Evolutionary conservation across 2,797 vertebrate genomes (phyloP).

Genomic region (Babyrousa celebensis): DNA sequence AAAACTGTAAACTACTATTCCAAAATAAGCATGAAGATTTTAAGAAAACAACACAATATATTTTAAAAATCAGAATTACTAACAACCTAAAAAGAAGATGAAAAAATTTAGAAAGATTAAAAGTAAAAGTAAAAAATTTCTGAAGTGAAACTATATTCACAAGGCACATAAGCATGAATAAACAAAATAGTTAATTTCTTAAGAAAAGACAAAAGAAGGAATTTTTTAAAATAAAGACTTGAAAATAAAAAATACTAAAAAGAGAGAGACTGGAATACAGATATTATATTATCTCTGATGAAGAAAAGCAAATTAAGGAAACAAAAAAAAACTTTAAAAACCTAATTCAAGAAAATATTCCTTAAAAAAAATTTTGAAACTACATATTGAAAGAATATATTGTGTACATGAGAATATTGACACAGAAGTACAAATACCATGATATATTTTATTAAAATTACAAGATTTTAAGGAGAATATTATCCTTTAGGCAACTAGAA

Average conservation of each 20-base stretch:
- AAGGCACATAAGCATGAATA: neutral
- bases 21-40: neutral
- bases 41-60: neutral
- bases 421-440: neutral
- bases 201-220: neutral
- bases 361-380: neutral
- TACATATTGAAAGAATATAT: neutral
- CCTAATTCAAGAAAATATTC: neutral
- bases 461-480: neutral
- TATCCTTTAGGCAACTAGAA: neutral
- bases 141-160: neutral
- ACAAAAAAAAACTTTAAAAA: slow-evolving; percentile 13
- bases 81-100: neutral
- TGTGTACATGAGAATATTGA: neutral
- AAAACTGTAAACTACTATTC: neutral
- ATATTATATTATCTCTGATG: neutral
- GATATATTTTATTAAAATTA: neutral
- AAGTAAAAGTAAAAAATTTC: neutral
- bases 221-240: neutral
- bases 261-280: neutral
- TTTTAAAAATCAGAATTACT: neutral
- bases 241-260: neutral
- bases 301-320: slow-evolving; percentile 10
- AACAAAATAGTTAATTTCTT: neutral
- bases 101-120: neutral